phyloP scores from a whole-genome alignment of 2,113 vertebrate species.

The Mastomys coucha region DNA sequence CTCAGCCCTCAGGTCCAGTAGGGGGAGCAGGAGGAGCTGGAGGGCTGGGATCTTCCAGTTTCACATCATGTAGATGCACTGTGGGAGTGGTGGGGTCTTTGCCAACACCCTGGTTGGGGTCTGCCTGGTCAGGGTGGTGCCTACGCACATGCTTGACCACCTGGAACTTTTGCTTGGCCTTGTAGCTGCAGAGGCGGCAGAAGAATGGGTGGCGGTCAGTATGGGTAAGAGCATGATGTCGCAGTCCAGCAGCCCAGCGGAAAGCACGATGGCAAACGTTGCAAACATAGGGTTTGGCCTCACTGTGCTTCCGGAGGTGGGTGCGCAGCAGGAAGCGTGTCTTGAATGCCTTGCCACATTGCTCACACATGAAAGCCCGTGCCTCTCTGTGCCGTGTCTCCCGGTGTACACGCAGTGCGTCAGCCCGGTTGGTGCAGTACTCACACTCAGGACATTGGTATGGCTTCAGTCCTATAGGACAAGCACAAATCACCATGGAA shows the following conservation, averaged over 20 bases:
- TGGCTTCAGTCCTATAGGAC: conserved; percentile 92
- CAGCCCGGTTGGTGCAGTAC: conserved; percentile 95
- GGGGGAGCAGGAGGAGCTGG: neutral
- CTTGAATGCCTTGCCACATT: conserved; percentile 98
- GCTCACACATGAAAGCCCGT: conserved; percentile 96
- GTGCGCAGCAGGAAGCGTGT: conserved; percentile 96
- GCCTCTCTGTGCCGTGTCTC: conserved; percentile 93
- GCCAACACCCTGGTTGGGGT: conserved; percentile 91
- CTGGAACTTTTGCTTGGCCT: conserved; percentile 98
- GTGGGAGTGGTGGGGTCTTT: conserved; percentile 89
- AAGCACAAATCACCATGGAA: neutral
- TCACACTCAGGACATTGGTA: conserved; percentile 94
- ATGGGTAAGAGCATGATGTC: conserved; percentile 97
- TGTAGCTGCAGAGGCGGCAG: conserved; percentile 95
- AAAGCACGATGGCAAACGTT: conserved; percentile 93
- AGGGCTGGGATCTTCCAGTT: conserved; percentile 78
- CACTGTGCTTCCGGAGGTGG: conserved; percentile 96
- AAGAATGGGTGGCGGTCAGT: conserved; percentile 95
- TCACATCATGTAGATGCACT: conserved; percentile 89
- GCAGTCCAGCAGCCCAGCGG: conserved; percentile 96
- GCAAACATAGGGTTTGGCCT: conserved; percentile 93
- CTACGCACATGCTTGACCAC: conserved; percentile 93
- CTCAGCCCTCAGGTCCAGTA: conserved; percentile 71
- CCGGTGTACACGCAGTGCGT: conserved; percentile 93
- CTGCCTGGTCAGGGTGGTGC: conserved; percentile 90